phyloP scores from a whole-genome alignment of 2,888 invertebrate genomes.

The Pachydiplax longipennis region DNA sequence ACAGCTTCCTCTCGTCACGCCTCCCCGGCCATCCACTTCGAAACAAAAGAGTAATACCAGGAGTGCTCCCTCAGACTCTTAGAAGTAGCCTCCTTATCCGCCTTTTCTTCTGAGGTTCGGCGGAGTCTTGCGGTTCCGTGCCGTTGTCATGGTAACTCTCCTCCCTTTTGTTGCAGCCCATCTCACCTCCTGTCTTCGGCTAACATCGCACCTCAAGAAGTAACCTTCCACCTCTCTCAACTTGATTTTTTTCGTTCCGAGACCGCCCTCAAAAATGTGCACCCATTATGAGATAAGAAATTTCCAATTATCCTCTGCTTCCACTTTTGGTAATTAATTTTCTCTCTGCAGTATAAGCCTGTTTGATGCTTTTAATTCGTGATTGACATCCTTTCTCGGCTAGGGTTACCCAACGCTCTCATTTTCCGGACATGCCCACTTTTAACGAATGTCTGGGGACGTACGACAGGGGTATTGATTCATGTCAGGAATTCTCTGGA shows the following conservation, averaged over 20 bases:
- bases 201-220: not conserved
- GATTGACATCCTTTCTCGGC: no score
- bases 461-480: no score
- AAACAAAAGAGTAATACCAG: not conserved
- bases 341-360: no score
- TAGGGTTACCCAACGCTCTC: no score
- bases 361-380: no score
- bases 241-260: not conserved
- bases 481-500: no score
- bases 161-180: not conserved
- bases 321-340: no score
- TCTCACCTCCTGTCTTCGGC: not conserved
- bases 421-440: no score
- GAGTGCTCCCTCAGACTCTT: not conserved
- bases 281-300: no score
- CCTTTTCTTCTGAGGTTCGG: not conserved
- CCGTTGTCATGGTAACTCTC: not conserved
- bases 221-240: not conserved
- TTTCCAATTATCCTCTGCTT: no score
- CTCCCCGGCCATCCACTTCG: not conserved
- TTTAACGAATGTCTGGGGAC: no score
- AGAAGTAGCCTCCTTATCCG: not conserved
- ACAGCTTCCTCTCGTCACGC: not conserved
- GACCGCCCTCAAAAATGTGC: no score
- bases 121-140: not conserved